phyloP scores from a whole-genome alignment of 2,797 vertebrate genomes.

The Phrynocephalus forsythii region DNA sequence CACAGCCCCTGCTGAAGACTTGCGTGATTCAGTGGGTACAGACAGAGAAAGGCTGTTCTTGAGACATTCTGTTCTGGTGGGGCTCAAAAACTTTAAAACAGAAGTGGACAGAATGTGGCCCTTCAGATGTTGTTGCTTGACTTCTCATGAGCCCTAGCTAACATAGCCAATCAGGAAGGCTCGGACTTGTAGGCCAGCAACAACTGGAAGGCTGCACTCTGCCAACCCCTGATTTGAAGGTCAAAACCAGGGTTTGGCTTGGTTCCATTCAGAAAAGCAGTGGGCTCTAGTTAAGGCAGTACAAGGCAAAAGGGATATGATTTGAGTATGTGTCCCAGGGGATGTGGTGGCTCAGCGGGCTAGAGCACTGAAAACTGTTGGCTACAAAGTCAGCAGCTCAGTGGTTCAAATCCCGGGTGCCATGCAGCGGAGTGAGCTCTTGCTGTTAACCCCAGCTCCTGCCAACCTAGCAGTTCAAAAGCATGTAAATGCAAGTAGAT shows the following conservation, averaged over 20 bases:
- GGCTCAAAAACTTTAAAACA: neutral
- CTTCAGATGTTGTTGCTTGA: neutral
- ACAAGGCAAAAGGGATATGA: neutral
- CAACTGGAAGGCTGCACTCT: neutral
- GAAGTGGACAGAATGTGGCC: neutral
- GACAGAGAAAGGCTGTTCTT: neutral
- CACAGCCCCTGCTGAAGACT: neutral
- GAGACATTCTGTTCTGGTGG: neutral
- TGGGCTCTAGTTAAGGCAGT: neutral
- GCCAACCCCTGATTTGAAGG: neutral
- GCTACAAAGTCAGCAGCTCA: too few relatives aligned
- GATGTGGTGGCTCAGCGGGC: too few relatives aligned
- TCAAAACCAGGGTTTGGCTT: neutral
- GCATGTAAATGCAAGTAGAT: too few relatives aligned
- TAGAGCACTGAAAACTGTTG: too few relatives aligned
- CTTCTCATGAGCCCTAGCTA: neutral
- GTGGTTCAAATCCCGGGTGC: too few relatives aligned
- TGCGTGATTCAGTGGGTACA: neutral
- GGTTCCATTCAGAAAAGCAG: neutral
- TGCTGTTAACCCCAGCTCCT: too few relatives aligned
- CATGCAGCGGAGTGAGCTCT: too few relatives aligned
- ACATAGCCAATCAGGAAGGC: neutral
- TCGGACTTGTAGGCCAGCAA: neutral
- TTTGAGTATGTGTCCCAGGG: neutral
- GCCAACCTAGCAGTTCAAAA: too few relatives aligned